Conservation (phyloP, 2,888 invertebrate species). For the Cremastinae sp. region DNA sequence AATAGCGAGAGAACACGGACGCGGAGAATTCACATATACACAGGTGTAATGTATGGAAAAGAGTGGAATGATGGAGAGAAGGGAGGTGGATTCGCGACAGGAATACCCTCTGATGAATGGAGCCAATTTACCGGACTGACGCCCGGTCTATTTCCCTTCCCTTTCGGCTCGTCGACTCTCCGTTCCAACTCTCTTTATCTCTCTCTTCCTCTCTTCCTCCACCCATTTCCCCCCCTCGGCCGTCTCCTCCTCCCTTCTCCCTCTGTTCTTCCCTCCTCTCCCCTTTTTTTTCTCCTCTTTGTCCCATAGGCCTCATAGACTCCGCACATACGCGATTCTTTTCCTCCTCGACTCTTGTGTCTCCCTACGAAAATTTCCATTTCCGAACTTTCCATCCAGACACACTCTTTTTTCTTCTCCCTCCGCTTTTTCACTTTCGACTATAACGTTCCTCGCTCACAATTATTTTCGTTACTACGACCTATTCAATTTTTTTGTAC, state of each 20-base stretch:
- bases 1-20: slow-evolving; percentile 3
- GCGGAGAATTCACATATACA: not conserved
- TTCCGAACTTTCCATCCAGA: slow-evolving; percentile 49
- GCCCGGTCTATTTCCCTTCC: slow-evolving; percentile 67
- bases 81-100: slow-evolving; percentile 58
- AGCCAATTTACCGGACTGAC: slow-evolving; percentile 75
- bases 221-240: not conserved
- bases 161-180: slow-evolving; percentile 56
- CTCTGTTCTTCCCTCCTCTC: not conserved
- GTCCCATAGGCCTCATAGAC: slow-evolving; percentile 47
- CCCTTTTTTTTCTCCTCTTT: slow-evolving; percentile 9
- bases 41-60: slow-evolving; percentile 25
- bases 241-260: not conserved
- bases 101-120: slow-evolving; percentile 70
- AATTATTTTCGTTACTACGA: slow-evolving; percentile 16
- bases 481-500: not conserved
- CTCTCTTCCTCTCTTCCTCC: not conserved
- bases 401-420: slow-evolving; percentile 4
- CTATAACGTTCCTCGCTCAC: not conserved
- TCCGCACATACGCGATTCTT: slow-evolving; percentile 44
- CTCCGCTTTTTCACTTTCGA: slow-evolving; percentile 29
- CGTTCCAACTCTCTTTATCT: slow-evolving; percentile 39
- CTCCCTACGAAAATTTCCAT: slow-evolving; percentile 47
- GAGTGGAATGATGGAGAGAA: slow-evolving; percentile 56
- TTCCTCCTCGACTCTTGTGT: not conserved